Base-by-base conservation (phyloP, 2,888 invertebrate genomes). In the Prosapia bicincta region DNA sequence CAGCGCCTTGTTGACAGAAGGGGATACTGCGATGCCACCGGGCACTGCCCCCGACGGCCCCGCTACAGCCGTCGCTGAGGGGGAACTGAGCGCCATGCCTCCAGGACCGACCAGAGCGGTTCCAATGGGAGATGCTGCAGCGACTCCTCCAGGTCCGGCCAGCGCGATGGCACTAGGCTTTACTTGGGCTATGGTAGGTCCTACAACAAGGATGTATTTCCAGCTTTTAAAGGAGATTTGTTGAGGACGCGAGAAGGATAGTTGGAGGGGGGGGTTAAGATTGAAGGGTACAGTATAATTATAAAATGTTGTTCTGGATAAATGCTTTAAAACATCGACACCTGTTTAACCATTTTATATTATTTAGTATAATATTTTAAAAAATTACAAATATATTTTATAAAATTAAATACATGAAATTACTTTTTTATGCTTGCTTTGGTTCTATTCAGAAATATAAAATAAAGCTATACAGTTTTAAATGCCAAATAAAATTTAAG, bases 31-130 rank as follows among this genome's bases (percentile, higher is more conserved):
- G 32, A 72, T 43, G 15, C 26, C 26, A n/a, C 67, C 67, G 26
- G 72, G 38, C 1, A 73, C 26, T 13, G 71, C 76, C 26, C 66
- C 70, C 23, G 69, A 81, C 24, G 85, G 84, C 38, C 87, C 87
- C 25, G 87, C 87, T 20, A 88, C 85, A 0, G 88, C 87, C 23
- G 87, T 87, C 23, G 87, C 88, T 69, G 84, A 83, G 25, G 88
- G 88, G 77, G 86, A 86, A 0, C 88, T 85, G 20, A 87, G 76
- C 9, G 82, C 82, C 77, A 81, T 81, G 2, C 88, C 88, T 75
- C 85, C 85, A 74, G 85, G 84, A 28, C 88, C 88, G 24, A 85
- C 87, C 25, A 88, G 81, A 1, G 88, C 88, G 13, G 87, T 87
- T 9, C 84, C 87, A 70, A 84, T 82, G 3, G 88, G 88, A 15